These are phyloP conservation scores for Alligator mississippiensis DNA, from an alignment of 2,113 vertebrate species.

Conservation along the genomic window DNA sequence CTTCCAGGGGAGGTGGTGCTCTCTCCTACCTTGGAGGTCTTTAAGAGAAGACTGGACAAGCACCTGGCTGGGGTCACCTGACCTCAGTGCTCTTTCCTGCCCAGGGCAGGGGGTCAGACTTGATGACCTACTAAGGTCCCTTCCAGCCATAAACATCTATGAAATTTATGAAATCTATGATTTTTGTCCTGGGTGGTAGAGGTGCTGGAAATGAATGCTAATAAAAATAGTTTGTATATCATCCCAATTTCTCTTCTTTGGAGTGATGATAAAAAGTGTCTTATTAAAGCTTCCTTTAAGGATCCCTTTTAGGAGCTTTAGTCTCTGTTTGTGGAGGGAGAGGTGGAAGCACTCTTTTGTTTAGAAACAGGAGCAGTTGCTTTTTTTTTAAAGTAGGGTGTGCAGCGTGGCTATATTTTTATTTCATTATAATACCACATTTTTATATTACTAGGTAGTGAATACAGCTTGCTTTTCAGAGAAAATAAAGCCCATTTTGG, in stretches of 20 bases:
- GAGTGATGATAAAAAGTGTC: not conserved
- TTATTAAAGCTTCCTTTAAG: not conserved
- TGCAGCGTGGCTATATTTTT: not conserved
- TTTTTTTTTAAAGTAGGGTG: not conserved
- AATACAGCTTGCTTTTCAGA: not conserved
- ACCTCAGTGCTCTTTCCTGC: too few relatives aligned
- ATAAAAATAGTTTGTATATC: not conserved
- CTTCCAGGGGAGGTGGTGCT: too few relatives aligned
- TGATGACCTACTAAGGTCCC: too few relatives aligned
- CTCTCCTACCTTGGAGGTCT: too few relatives aligned
- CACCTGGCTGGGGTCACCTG: too few relatives aligned
- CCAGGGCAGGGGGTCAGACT: too few relatives aligned
- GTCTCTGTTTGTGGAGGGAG: not conserved
- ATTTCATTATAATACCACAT: not conserved
- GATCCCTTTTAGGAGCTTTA: not conserved
- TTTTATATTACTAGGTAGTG: not conserved
- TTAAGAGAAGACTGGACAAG: too few relatives aligned
- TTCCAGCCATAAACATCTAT: too few relatives aligned
- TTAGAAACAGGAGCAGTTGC: not conserved
- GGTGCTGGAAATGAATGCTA: accelerated
- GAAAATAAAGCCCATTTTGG: not conserved
- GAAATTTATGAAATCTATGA: not conserved
- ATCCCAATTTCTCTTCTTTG: not conserved
- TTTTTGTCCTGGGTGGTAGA: not conserved
- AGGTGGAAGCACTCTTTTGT: not conserved